Evolutionary conservation across 2,888 invertebrate genomes (phyloP).

Genomic region (Pachliopta kotzebuea): DNA sequence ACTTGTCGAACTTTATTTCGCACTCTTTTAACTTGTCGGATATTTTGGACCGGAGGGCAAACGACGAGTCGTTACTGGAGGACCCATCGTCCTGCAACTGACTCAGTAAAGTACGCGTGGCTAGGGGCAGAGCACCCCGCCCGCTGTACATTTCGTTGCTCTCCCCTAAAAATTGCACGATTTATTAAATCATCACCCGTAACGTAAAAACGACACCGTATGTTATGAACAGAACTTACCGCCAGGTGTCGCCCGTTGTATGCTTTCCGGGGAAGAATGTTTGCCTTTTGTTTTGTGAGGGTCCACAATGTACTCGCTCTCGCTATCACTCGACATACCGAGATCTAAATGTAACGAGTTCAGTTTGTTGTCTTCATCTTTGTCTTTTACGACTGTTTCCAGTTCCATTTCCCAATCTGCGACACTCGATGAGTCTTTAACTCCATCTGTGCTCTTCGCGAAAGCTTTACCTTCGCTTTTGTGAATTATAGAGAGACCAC

Average conservation of each 20-base stretch:
- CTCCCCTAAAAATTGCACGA: constrained; percentile 58
- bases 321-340: constrained; percentile 77
- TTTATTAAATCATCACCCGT: constrained; percentile 28
- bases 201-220: constrained; percentile 37
- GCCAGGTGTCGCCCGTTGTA: constrained; percentile 57
- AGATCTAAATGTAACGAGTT: constrained; percentile 72
- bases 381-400: constrained; percentile 74
- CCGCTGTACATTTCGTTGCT: constrained; percentile 63
- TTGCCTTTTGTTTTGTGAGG: constrained; percentile 56
- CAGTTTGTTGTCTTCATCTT: constrained; percentile 68
- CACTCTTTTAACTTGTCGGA: constrained; percentile 47
- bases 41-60: constrained; percentile 61
- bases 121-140: constrained; percentile 62
- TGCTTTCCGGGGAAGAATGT: constrained; percentile 53
- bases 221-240: constrained; percentile 50
- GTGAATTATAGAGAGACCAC: constrained; percentile 49
- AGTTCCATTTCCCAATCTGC: constrained; percentile 83
- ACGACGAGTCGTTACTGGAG: constrained; percentile 72
- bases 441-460: constrained; percentile 54
- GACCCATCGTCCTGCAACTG: constrained; percentile 78
- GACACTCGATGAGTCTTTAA: constrained; percentile 65
- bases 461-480: constrained; percentile 54
- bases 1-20: constrained; percentile 53
- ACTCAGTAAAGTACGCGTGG: constrained; percentile 72
- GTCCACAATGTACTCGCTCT: constrained; percentile 64